Conservation (phyloP, 2,113 vertebrate genomes). For the Python bivittatus region DNA sequence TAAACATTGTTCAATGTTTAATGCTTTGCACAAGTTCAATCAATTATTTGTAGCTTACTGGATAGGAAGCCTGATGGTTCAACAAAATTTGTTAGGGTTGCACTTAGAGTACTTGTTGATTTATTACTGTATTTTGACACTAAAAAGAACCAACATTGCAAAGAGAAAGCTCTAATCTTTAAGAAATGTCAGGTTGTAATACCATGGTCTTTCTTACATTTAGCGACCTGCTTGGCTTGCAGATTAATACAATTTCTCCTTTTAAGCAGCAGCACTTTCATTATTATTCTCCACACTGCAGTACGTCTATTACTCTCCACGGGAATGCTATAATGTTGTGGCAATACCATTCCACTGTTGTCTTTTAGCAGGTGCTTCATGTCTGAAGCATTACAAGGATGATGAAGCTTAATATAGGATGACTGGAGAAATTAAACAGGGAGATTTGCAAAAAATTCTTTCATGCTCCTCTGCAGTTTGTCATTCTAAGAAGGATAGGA, state of each 20-base stretch:
- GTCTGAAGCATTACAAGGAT: slow-evolving; percentile 30
- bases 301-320: slow-evolving; percentile 21
- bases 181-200: slow-evolving; percentile 42
- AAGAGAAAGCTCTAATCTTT: slow-evolving; percentile 32
- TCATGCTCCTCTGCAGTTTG: slow-evolving; percentile 4
- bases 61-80: slow-evolving; percentile 2
- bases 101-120: background rate
- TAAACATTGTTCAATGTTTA: background rate
- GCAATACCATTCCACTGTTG: slow-evolving; percentile 34
- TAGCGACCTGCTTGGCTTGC: background rate
- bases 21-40: background rate
- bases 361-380: slow-evolving; percentile 39
- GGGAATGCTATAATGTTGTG: slow-evolving; percentile 36
- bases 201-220: slow-evolving; percentile 26
- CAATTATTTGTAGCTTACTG: slow-evolving; percentile 18
- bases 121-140: slow-evolving; percentile 9
- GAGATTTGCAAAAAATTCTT: slow-evolving; percentile 16
- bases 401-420: slow-evolving; percentile 8
- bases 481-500: background rate
- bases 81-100: slow-evolving; percentile 6
- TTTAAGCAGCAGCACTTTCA: slow-evolving; percentile 45
- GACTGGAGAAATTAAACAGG: slow-evolving; percentile 16
- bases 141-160: background rate
- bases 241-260: slow-evolving; percentile 49
- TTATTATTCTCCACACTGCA: slow-evolving; percentile 47